These are phyloP conservation scores for Eupithecia pulchellata DNA, from an alignment of 2,888 invertebrate species.

Conservation along the genomic window DNA sequence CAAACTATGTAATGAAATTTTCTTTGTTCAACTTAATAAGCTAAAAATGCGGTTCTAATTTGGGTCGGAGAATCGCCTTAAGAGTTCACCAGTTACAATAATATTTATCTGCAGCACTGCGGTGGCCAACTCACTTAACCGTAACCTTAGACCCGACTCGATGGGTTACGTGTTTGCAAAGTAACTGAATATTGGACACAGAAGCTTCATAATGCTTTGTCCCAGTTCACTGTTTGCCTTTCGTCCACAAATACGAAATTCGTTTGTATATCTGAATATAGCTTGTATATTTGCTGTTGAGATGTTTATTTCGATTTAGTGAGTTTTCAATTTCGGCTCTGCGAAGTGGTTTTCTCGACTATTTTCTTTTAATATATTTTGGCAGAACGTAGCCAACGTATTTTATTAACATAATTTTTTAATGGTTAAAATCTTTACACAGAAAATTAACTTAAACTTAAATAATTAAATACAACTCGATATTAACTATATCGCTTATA, in stretches of 20 bases:
- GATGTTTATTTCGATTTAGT: constrained; percentile 24
- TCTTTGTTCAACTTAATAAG: no score
- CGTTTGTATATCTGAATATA: constrained; percentile 27
- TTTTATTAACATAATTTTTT: background rate
- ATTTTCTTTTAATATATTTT: background rate
- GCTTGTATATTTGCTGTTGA: constrained; percentile 16
- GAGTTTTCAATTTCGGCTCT: constrained; percentile 3
- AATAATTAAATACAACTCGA: no score
- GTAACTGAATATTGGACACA: constrained; percentile 75
- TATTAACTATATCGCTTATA: no score
- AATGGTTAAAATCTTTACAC: no score
- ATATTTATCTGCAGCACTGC: constrained; percentile 45
- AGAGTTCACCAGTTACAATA: constrained; percentile 15
- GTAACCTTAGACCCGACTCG: constrained; percentile 74
- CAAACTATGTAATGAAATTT: no score
- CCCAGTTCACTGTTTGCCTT: constrained; percentile 65
- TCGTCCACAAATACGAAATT: constrained; percentile 57
- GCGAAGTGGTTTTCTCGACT: background rate
- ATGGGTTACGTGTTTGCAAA: constrained; percentile 75
- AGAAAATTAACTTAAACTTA: no score
- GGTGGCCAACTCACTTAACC: constrained; percentile 82
- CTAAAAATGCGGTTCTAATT: no score
- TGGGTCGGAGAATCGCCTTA: background rate
- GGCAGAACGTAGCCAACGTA: background rate
- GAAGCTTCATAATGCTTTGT: constrained; percentile 71